Evolutionary conservation across 2,113 vertebrate species (phyloP).

Genomic region (Bos indicus): DNA sequence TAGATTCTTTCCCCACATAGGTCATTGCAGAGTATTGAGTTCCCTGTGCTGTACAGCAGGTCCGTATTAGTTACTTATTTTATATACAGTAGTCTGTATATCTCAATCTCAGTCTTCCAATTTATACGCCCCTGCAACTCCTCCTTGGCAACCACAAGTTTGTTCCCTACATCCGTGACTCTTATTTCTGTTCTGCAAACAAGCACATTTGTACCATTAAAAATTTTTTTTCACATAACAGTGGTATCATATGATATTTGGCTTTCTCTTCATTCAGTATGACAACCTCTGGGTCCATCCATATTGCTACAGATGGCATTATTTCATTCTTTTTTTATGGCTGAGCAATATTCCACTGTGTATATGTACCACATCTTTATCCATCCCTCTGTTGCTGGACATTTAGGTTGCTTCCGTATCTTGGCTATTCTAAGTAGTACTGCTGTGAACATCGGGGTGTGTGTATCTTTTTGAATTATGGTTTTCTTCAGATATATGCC

Average conservation of each 20-base stretch:
- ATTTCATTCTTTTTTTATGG: neutral
- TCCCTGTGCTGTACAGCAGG: neutral
- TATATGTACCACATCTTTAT: neutral
- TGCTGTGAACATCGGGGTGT: neutral
- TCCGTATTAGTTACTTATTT: neutral
- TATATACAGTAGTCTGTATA: neutral
- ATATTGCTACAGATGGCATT: neutral
- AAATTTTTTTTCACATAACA: neutral
- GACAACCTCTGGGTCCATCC: neutral
- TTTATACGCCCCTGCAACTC: neutral
- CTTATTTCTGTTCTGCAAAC: neutral
- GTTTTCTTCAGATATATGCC: neutral
- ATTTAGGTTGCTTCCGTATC: neutral
- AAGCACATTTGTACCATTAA: neutral
- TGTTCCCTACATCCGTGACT: neutral
- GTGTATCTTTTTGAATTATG: neutral
- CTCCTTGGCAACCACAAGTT: neutral
- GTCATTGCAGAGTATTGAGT: neutral
- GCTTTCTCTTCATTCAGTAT: neutral
- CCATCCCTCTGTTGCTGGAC: neutral
- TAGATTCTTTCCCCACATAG: neutral
- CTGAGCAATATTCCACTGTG: neutral
- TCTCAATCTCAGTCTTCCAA: neutral
- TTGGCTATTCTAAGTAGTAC: neutral
- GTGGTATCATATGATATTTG: neutral